Percentiles rank a stretch among this genome's conserved stretches.
Conservation (phyloP, 2,888 invertebrate species). For the Itoplectis maculator region DNA sequence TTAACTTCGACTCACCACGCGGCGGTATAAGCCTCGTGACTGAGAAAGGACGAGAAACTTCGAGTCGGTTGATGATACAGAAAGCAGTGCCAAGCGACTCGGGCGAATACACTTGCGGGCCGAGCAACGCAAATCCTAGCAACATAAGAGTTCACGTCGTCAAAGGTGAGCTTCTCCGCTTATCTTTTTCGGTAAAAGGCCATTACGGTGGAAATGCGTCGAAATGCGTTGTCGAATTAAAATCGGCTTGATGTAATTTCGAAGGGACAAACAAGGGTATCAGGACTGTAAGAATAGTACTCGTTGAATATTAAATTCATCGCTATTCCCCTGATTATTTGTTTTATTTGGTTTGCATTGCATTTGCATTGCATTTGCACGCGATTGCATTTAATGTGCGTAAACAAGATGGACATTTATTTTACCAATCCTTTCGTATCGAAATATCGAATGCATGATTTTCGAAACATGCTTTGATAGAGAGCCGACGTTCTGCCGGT, state of each 20-base stretch:
- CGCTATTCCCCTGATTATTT: too few species aligned
- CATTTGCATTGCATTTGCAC: too few species aligned
- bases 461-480: neutral
- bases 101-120: slow-evolving; percentile 85
- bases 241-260: neutral
- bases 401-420: too few species aligned
- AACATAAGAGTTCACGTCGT: slow-evolving; percentile 94
- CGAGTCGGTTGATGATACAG: slow-evolving; percentile 85
- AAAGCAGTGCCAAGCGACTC: slow-evolving; percentile 84
- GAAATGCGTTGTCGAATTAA: neutral
- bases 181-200: neutral
- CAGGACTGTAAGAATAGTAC: too few species aligned
- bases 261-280: too few species aligned
- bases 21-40: slow-evolving; percentile 85
- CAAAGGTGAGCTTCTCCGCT: slow-evolving; percentile 88
- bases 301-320: too few species aligned
- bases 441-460: too few species aligned
- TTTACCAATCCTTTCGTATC: too few species aligned
- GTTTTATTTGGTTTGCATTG: too few species aligned
- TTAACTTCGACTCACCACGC: slow-evolving; percentile 85
- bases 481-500: neutral
- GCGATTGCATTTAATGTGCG: too few species aligned
- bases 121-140: slow-evolving; percentile 89
- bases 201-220: neutral
- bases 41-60: slow-evolving; percentile 85